phyloP scores from a whole-genome alignment of 2,888 invertebrate genomes.

The Phengaris alcon region DNA sequence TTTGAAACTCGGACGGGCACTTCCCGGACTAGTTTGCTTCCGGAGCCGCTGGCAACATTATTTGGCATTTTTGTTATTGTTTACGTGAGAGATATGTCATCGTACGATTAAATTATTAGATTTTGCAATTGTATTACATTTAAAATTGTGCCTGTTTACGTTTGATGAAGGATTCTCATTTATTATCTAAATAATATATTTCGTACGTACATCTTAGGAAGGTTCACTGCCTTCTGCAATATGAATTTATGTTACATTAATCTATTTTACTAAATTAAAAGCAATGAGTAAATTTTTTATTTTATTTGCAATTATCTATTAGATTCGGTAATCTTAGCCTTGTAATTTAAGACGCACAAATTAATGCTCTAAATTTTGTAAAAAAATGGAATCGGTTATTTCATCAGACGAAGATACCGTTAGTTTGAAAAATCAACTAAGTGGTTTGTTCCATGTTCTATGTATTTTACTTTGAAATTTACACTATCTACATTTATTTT shows the following conservation, averaged over 20 bases:
- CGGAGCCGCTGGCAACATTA: not conserved
- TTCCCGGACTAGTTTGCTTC: too few species aligned
- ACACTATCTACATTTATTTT: not conserved
- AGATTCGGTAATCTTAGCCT: not conserved
- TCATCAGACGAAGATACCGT: slow-evolving; percentile 60
- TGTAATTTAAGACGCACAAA: not conserved
- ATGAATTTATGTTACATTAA: not conserved
- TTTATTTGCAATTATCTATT: not conserved
- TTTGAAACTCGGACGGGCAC: too few species aligned
- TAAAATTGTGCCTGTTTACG: not conserved
- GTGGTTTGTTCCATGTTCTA: slow-evolving; percentile 48
- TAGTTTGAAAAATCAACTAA: slow-evolving; percentile 62
- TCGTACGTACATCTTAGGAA: not conserved
- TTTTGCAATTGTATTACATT: not conserved
- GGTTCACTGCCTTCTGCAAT: not conserved
- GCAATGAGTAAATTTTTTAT: not conserved
- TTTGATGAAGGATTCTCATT: not conserved
- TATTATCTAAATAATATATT: not conserved
- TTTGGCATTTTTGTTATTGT: slow-evolving; percentile 18
- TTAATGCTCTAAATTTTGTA: not conserved
- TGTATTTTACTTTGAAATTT: slow-evolving; percentile 9
- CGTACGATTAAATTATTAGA: not conserved
- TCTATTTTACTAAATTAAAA: not conserved
- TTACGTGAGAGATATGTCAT: slow-evolving; percentile 20
- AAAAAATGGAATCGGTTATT: slow-evolving; percentile 45